phyloP scores from a whole-genome alignment of 1,140 invertebrate genomes.

The Drosophila ambigua region DNA sequence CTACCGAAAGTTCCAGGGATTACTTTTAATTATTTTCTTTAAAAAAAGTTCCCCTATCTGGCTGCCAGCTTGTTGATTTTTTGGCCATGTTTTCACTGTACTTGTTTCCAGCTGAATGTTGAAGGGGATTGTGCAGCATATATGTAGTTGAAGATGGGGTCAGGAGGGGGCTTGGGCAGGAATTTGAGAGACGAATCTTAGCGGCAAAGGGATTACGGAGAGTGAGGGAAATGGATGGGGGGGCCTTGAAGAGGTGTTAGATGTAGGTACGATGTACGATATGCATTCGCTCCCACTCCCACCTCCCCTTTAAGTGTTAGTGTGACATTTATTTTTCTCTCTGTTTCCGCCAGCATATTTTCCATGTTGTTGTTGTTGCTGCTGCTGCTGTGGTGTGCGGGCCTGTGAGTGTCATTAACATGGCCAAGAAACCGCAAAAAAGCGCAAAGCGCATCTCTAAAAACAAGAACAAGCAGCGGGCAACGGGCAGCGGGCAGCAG shows the following conservation, averaged over 20 bases:
- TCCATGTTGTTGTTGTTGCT: conserved; percentile 19
- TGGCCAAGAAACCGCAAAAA: conserved; percentile 79
- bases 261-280: conserved; percentile 28
- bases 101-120: no score
- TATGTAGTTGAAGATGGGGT: background rate
- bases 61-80: no score
- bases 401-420: conserved; percentile 76
- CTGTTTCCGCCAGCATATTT: no score
- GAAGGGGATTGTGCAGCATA: no score
- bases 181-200: no score
- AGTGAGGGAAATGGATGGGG: conserved; percentile 8
- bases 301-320: background rate
- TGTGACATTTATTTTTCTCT: conserved; percentile 31
- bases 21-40: no score
- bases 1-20: no score
- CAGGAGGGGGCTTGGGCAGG: no score
- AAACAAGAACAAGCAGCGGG: conserved; percentile 26
- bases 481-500: background rate
- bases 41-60: no score
- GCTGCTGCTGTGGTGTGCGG: conserved; percentile 20
- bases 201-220: background rate
- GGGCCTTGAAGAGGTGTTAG: conserved; percentile 17
- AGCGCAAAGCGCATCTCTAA: conserved; percentile 76
- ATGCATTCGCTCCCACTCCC: conserved; percentile 4
- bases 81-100: background rate